Conservation (phyloP, 2,888 invertebrate species). For the Andrena fulva region DNA sequence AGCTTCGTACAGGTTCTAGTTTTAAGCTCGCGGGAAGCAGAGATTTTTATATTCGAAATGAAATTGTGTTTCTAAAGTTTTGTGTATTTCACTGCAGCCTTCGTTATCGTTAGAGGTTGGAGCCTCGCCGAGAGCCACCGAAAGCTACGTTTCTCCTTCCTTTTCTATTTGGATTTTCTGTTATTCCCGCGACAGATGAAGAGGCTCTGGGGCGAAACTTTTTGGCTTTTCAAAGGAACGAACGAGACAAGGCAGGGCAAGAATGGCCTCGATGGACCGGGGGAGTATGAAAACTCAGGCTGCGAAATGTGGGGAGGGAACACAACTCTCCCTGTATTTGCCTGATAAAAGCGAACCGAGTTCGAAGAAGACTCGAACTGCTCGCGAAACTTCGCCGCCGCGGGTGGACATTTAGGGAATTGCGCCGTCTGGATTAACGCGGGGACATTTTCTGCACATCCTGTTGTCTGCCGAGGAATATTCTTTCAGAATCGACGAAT, state of each 20-base stretch:
- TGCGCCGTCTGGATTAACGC: slow-evolving; percentile 24
- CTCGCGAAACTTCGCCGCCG: slow-evolving; percentile 12
- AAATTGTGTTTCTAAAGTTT: not conserved
- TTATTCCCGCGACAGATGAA: not conserved
- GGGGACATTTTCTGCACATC: not conserved
- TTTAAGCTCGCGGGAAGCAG: not conserved
- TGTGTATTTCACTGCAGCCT: no score
- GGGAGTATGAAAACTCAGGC: slow-evolving; percentile 33
- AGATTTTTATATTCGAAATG: not conserved
- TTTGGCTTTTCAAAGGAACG: slow-evolving; percentile 33
- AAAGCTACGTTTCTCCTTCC: not conserved
- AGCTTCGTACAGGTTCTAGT: not conserved
- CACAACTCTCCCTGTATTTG: slow-evolving; percentile 15
- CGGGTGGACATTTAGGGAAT: slow-evolving; percentile 42
- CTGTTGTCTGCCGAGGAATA: not conserved
- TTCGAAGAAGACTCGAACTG: slow-evolving; percentile 15
- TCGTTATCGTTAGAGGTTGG: not conserved
- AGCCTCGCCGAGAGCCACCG: not conserved
- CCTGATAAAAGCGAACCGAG: slow-evolving; percentile 31
- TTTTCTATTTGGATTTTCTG: not conserved
- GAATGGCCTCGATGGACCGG: slow-evolving; percentile 15
- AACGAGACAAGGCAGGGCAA: slow-evolving; percentile 18
- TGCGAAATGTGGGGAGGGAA: slow-evolving; percentile 2
- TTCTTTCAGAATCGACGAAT: not conserved
- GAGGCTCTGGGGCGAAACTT: slow-evolving; percentile 19